Conservation (phyloP, 2,888 invertebrate genomes). For the Desoria tigrina region DNA sequence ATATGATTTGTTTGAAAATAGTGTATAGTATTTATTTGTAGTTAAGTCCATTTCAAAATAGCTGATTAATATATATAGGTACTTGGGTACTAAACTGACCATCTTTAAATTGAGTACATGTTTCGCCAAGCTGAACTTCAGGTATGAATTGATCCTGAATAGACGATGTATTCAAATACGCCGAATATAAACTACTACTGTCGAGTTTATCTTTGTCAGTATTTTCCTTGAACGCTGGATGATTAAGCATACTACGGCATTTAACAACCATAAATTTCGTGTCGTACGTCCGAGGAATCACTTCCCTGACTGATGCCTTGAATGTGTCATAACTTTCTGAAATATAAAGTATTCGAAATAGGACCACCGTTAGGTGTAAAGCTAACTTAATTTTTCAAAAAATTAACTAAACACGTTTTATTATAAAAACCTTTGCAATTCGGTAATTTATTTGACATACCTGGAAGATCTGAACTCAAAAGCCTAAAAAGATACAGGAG, state of each 20-base stretch:
- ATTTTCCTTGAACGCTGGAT: constrained; percentile 23
- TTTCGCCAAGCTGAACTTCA: background rate
- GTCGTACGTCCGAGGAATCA: constrained; percentile 72
- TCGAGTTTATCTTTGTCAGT: constrained; percentile 23
- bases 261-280: constrained; percentile 70
- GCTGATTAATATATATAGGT: no score
- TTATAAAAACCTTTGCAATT: background rate
- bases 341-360: background rate
- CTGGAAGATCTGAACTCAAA: constrained; percentile 70
- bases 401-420: background rate
- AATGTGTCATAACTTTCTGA: constrained; percentile 64
- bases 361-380: background rate
- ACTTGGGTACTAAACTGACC: constrained; percentile 9
- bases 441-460: constrained; percentile 56
- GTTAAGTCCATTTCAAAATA: no score
- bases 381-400: background rate
- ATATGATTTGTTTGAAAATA: background rate
- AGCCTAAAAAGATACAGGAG: constrained; percentile 70
- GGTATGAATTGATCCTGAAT: constrained; percentile 17
- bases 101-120: constrained; percentile 18
- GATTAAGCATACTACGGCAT: constrained; percentile 22
- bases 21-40: no score
- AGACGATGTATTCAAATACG: constrained; percentile 35
- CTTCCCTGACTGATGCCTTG: constrained; percentile 64
- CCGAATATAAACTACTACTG: constrained; percentile 30